Percentiles rank a stretch among this genome's conserved stretches.
phyloP scores from a whole-genome alignment of 2,113 vertebrate species.

The Catharus fuscescens region DNA sequence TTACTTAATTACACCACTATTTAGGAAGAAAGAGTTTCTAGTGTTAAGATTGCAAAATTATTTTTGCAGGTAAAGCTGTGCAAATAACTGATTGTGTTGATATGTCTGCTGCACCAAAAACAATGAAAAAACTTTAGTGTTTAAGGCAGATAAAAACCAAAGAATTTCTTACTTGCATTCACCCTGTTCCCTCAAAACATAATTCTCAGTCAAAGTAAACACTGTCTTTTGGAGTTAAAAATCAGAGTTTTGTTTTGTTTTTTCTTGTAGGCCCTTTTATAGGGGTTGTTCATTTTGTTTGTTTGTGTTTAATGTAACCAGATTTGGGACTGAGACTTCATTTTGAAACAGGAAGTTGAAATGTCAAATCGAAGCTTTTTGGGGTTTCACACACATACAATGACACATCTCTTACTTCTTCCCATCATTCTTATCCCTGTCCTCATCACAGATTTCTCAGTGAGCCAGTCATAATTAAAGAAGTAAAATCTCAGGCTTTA shows the following conservation, averaged over 20 bases:
- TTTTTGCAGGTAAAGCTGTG: neutral
- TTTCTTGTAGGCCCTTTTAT: accelerated
- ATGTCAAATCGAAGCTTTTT: neutral
- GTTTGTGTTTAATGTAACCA: neutral
- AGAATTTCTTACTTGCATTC: neutral
- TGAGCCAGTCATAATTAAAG: neutral
- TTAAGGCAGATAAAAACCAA: neutral
- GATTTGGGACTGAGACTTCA: neutral
- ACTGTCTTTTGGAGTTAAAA: neutral
- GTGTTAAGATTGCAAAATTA: neutral
- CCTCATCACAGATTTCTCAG: neutral
- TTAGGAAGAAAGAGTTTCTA: neutral
- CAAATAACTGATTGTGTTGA: neutral
- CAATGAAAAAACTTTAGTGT: neutral
- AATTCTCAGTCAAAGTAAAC: neutral
- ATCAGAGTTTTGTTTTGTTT: accelerated
- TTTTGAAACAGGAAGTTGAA: neutral
- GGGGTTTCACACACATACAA: neutral
- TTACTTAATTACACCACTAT: neutral
- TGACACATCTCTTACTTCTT: neutral
- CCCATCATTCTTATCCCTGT: neutral
- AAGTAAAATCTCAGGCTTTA: neutral
- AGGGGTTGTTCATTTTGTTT: accelerated
- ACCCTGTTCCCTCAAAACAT: neutral
- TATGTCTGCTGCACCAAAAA: neutral